A percentile compares a stretch with the other conserved stretches of the same genome.
phyloP scores from a whole-genome alignment of 2,888 invertebrate species.

The Dasypolia templi region DNA sequence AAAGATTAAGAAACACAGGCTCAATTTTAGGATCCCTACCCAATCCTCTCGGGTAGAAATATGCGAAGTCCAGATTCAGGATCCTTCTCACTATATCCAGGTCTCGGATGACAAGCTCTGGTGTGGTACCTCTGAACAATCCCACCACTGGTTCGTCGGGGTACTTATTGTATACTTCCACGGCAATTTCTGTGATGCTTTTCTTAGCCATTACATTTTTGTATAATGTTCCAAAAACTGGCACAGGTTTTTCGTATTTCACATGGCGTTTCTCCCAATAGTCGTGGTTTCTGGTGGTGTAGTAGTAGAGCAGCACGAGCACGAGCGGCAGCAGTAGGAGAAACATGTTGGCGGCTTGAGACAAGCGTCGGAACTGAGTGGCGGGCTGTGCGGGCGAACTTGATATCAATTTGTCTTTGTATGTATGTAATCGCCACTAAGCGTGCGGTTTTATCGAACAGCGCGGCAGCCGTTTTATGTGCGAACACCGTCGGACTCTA shows the following conservation, averaged over 20 bases:
- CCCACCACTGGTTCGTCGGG: constrained; percentile 81
- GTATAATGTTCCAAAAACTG: constrained; percentile 78
- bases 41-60: constrained; percentile 77
- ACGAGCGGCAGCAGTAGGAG: constrained; percentile 60
- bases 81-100: constrained; percentile 76
- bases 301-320: constrained; percentile 70
- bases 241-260: constrained; percentile 76
- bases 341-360: constrained; percentile 61
- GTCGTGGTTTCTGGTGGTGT: constrained; percentile 74
- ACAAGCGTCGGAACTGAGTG: constrained; percentile 37
- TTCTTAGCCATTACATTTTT: constrained; percentile 70
- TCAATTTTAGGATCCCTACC: constrained; percentile 73
- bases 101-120: constrained; percentile 79
- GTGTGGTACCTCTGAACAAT: constrained; percentile 76
- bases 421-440: background rate
- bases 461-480: background rate
- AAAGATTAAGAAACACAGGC: constrained; percentile 75
- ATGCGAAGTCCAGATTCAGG: constrained; percentile 76
- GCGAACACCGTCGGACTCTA: background rate
- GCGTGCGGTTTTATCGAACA: background rate
- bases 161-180: constrained; percentile 77
- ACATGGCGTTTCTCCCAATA: constrained; percentile 80
- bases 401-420: constrained; percentile 25
- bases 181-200: constrained; percentile 71
- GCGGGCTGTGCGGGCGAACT: constrained; percentile 4